Conservation (phyloP, 2,888 invertebrate species). For the Trachelus troglodyta region DNA sequence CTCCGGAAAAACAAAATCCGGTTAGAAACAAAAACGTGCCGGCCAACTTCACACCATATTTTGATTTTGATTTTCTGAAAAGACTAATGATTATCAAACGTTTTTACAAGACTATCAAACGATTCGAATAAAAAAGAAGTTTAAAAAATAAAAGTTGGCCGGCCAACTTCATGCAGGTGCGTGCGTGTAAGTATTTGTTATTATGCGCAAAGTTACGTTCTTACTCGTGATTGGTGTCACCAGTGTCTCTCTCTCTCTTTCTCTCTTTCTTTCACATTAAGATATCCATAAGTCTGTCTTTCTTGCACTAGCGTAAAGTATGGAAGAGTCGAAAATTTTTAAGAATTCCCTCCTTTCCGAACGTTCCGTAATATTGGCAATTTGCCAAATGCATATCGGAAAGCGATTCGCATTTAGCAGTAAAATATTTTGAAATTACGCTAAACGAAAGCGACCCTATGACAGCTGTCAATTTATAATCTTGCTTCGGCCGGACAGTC, state of each 20-base stretch:
- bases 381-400: not conserved
- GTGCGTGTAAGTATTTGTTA: no score
- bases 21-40: no score
- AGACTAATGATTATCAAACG: no score
- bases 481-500: not conserved
- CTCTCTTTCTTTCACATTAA: not conserved
- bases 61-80: no score
- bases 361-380: not conserved
- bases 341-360: not conserved
- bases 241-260: not conserved
- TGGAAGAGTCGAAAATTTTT: not conserved
- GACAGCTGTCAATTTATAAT: not conserved
- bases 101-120: no score
- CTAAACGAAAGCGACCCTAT: not conserved
- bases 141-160: no score
- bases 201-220: not conserved
- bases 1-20: no score
- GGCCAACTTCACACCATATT: no score
- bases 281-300: not conserved
- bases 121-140: no score
- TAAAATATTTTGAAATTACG: not conserved
- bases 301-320: not conserved
- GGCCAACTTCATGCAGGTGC: no score
- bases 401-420: not conserved
- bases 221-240: not conserved